Evolutionary conservation across 2,888 invertebrate species (phyloP), one percentile per base, ranked within the genome.

Genomic region (Melanostoma mellinum): DNA sequence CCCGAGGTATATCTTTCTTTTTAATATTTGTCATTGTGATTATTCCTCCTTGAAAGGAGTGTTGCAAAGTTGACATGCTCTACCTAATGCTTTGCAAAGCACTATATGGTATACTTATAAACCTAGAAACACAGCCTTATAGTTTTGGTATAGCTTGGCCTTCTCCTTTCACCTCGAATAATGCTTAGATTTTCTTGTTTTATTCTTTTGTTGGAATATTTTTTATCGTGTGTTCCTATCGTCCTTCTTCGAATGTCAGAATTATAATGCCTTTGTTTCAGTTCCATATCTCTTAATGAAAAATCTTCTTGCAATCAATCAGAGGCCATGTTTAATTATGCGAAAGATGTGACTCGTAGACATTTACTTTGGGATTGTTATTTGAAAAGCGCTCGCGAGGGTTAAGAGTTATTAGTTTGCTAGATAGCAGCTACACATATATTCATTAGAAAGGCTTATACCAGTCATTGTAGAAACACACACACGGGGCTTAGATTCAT

Each of bases 11-110:
- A 10, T 65, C 30, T 44, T 71, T 60, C 75, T 78, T 63, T 84
- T 71, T 60, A 84, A 84, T 78, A 82, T 82, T 82, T 78, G 79
- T 71, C 79, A 79, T 84, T 84, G 67, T 75, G 79, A 79, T 84
- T 75, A 71, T 84, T 74, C 40, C 73, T 72, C 78, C 42, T 61
- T 65, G 69, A 30, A 52, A 56, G 40, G 56, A 72, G 50, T 40
- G 48, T 48, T 72, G 69, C 56, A 73, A 20, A 71, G 42, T 33
- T 42, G n/a, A n/a, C 33, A 30, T 30, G 30, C 44, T 36, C 4
- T 33, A 61, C 46, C 63, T 63, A 44, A 63, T 58, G 44, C 48
- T 33, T 4, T 5, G 38, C 69, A 69, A 48, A 65, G 80, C 75
- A 75, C 20, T 20, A 20, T 20, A 20, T 20, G 20, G 20, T 20